Evolutionary conservation across 2,113 vertebrate genomes (phyloP).

Genomic region (Apteryx owenii): DNA sequence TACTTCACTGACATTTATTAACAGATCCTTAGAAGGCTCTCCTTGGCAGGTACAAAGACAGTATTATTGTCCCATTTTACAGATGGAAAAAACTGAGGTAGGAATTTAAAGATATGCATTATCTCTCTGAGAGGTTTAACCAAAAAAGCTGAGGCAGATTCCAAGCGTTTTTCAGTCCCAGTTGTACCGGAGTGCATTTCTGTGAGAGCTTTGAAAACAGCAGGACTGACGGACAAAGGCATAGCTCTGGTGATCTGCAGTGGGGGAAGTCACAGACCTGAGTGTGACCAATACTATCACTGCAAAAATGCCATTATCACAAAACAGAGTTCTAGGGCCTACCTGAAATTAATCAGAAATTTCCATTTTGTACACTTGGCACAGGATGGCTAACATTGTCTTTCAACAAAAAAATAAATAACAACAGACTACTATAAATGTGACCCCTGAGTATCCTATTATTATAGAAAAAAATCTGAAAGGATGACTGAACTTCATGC

Average conservation of each 20-base stretch:
- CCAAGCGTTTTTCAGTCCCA: neutral
- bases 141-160: neutral
- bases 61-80: constrained; percentile 32
- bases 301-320: neutral
- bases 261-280: neutral
- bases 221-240: neutral
- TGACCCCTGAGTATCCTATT: neutral
- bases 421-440: neutral
- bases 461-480: neutral
- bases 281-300: neutral
- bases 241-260: neutral
- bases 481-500: neutral
- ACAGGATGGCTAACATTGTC: neutral
- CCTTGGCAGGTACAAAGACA: constrained; percentile 9
- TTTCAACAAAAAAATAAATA: neutral
- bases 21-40: constrained; percentile 1
- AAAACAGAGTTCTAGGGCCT: neutral
- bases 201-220: neutral
- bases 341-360: neutral
- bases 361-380: neutral
- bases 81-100: neutral
- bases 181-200: neutral
- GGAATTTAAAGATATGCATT: constrained; percentile 4
- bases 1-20: constrained; percentile 13
- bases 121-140: neutral